Conservation (phyloP, 2,888 invertebrate species). For the Glyphotaelius pellucidus region DNA sequence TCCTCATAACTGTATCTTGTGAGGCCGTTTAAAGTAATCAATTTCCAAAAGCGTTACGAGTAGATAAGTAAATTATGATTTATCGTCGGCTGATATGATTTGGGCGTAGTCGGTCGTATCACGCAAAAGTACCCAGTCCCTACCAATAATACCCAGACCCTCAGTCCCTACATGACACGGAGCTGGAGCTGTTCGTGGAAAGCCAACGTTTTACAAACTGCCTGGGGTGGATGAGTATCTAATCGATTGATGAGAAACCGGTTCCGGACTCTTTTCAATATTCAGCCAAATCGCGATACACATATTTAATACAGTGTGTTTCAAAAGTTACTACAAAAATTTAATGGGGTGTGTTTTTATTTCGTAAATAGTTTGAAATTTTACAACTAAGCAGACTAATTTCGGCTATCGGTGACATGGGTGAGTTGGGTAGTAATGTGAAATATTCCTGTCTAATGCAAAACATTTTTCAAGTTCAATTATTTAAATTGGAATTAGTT, state of each 20-base stretch:
- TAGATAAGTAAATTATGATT: conserved; percentile 66
- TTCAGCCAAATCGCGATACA: neutral
- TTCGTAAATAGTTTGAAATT: too few relatives aligned
- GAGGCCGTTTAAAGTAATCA: conserved; percentile 62
- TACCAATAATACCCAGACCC: neutral
- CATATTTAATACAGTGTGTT: neutral
- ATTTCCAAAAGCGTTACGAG: conserved; percentile 56
- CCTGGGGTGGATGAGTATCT: neutral
- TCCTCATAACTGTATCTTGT: conserved; percentile 18
- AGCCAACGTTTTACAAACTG: neutral
- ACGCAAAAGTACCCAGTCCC: conserved; percentile 33
- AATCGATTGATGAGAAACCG: conserved; percentile 2
- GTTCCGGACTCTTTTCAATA: neutral
- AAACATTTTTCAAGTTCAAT: too few relatives aligned
- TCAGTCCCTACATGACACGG: neutral
- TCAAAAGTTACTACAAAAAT: neutral
- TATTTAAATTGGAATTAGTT: too few relatives aligned
- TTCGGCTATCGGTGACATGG: too few relatives aligned
- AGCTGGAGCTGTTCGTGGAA: neutral
- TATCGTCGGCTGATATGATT: conserved; percentile 53
- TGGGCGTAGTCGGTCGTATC: conserved; percentile 44
- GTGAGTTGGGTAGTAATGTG: too few relatives aligned
- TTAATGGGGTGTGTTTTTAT: neutral
- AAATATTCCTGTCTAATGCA: too few relatives aligned
- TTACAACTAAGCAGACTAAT: too few relatives aligned